Evolutionary conservation across 1,140 invertebrate species (phyloP).

Genomic region (Apis cerana): DNA sequence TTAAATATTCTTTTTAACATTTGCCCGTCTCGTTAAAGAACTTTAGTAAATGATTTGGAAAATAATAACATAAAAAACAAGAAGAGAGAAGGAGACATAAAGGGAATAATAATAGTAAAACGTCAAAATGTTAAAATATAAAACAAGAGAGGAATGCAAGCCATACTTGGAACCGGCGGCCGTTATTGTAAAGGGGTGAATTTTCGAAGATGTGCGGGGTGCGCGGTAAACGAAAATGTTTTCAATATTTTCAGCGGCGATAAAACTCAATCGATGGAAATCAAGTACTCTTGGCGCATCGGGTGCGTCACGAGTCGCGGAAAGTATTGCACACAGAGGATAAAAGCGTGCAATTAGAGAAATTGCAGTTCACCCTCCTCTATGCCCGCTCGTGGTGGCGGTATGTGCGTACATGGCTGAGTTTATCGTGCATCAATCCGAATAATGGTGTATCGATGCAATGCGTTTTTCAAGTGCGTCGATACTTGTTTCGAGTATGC

Average conservation of each 20-base stretch:
- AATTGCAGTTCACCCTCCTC: slow-evolving; percentile 49
- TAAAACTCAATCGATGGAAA: slow-evolving; percentile 67
- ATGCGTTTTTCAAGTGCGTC: slow-evolving; percentile 61
- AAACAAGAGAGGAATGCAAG: not conserved
- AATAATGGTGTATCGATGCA: slow-evolving; percentile 64
- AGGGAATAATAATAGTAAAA: slow-evolving; percentile 45
- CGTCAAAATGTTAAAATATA: slow-evolving; percentile 31
- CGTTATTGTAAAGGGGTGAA: not conserved
- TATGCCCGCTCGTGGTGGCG: no score
- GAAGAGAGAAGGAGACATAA: not conserved
- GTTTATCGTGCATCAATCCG: slow-evolving; percentile 62
- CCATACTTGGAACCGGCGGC: not conserved
- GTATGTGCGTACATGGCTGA: slow-evolving; percentile 13
- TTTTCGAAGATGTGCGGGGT: slow-evolving; percentile 24
- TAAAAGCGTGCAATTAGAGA: slow-evolving; percentile 68
- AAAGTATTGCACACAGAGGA: slow-evolving; percentile 55
- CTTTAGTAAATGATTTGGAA: not conserved
- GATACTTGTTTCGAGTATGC: slow-evolving; percentile 54
- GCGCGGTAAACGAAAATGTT: slow-evolving; percentile 62
- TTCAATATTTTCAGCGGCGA: slow-evolving; percentile 65
- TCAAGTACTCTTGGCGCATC: slow-evolving; percentile 57
- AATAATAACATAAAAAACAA: not conserved
- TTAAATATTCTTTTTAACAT: not conserved
- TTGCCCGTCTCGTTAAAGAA: not conserved
- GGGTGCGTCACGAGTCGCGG: slow-evolving; percentile 53